Base-by-base conservation (phyloP, 2,113 vertebrate genomes). In the Nesoenas mayeri region DNA sequence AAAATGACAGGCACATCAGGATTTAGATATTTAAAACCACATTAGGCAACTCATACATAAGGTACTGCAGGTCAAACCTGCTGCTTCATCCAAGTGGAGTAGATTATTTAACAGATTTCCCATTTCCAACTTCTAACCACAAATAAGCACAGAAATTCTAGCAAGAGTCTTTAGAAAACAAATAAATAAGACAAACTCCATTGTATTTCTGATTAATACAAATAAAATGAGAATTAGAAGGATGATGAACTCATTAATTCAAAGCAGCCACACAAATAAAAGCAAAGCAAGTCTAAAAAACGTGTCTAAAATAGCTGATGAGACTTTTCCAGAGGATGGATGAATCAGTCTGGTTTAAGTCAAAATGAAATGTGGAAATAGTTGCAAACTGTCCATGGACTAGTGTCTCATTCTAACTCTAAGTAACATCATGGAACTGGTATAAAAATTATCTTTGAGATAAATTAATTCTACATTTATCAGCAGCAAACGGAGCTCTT, bases 251-350 rank as follows among this genome's bases (percentile, higher is more conserved):
- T 58, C 64, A 70, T 70, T 91, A 86, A 83, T 47, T 91, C 88
- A 24, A 84, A 92, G 51, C 60, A 81, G 67, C n/a, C 64, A 56
- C 60, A 48, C 58, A 87, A 91, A 93, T 84, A 62, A 82, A 91
- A 89, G 54, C 28, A 90, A 87, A 94, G 73, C 19, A 34, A 53
- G 62, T 26, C 38, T 86, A 44, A 48, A 89, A 82, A 21, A 13
- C 5, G 19, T 28, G 28, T 44, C 71, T 91, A 20, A 47, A 69
- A 85, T 20, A 75, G 42, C 48, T 70, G 57, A 75, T 25, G 44
- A 77, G 50, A 61, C 14, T 88, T 89, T 79, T 89, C 74, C 93
- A 96, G 54, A 72, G 70, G 29, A 80, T 42, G 61, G 93, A 88
- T 74, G 81, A 89, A 69, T 47, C 74, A 51, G 47, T 6, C 73